Conservation (phyloP, 2,888 invertebrate species). For the Thereva unica region DNA sequence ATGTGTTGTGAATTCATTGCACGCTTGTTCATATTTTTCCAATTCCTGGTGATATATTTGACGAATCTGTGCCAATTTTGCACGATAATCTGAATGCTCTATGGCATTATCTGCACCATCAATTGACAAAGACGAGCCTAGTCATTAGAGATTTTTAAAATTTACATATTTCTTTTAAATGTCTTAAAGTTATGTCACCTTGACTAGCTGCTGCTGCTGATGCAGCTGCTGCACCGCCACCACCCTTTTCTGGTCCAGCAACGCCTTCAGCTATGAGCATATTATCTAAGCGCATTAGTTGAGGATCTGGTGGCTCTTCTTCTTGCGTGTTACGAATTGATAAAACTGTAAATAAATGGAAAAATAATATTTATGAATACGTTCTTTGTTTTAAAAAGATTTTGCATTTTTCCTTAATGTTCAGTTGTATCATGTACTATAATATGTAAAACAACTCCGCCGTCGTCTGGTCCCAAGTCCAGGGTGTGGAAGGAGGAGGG, state of each 20-base stretch:
- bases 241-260: constrained; percentile 93
- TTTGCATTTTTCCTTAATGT: no score
- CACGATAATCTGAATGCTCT: constrained; percentile 99
- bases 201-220: constrained; percentile 86
- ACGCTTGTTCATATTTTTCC: constrained; percentile 99
- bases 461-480: no score
- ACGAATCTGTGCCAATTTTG: constrained; percentile 96
- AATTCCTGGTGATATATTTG: constrained; percentile 99
- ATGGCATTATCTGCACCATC: constrained; percentile 85
- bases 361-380: neutral
- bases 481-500: no score
- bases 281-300: constrained; percentile 97
- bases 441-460: no score
- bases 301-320: constrained; percentile 97
- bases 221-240: constrained; percentile 84
- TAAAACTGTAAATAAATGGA: constrained; percentile 66
- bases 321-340: constrained; percentile 96
- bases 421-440: no score
- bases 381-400: neutral
- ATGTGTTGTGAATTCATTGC: constrained; percentile 99
- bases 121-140: constrained; percentile 55
- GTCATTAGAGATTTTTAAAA: constrained; percentile 20
- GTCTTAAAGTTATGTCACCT: constrained; percentile 56
- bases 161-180: neutral
- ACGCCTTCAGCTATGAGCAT: constrained; percentile 99